Percentiles rank a stretch among this genome's conserved stretches.
These are phyloP conservation scores for Mus spicilegus DNA, from an alignment of 2,113 vertebrate species.

Conservation along the genomic window DNA sequence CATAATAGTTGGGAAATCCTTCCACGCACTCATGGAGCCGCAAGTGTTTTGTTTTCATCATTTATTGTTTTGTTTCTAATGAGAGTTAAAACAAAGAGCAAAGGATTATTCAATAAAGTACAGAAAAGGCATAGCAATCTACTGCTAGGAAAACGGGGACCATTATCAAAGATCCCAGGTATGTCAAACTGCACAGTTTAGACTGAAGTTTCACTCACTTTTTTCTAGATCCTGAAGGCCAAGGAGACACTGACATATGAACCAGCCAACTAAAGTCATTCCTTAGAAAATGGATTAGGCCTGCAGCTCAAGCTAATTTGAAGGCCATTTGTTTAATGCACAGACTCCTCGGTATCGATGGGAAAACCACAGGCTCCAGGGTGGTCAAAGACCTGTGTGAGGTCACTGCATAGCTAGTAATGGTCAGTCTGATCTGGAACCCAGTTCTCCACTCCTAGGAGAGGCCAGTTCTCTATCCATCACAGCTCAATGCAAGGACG, in stretches of 20 bases:
- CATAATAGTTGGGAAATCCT: background rate
- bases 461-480: background rate
- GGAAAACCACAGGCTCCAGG: constrained; percentile 24
- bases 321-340: constrained; percentile 28
- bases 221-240: background rate
- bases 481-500: background rate
- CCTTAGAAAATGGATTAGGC: background rate
- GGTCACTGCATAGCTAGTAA: background rate
- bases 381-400: background rate
- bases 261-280: background rate
- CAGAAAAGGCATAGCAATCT: background rate
- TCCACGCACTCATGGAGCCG: background rate
- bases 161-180: background rate
- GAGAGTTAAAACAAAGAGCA: background rate
- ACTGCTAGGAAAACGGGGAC: too few species aligned
- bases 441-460: background rate
- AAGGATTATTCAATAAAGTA: background rate
- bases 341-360: background rate
- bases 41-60: background rate
- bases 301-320: background rate
- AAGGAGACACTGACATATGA: background rate
- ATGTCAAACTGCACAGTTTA: accelerated
- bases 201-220: background rate
- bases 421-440: background rate
- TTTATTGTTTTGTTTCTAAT: background rate